A percentile compares a stretch with the other conserved stretches of the same genome.
These are phyloP conservation scores for Schlechtendalia chinensis DNA, from an alignment of 1,140 invertebrate genomes.

Conservation along the genomic window DNA sequence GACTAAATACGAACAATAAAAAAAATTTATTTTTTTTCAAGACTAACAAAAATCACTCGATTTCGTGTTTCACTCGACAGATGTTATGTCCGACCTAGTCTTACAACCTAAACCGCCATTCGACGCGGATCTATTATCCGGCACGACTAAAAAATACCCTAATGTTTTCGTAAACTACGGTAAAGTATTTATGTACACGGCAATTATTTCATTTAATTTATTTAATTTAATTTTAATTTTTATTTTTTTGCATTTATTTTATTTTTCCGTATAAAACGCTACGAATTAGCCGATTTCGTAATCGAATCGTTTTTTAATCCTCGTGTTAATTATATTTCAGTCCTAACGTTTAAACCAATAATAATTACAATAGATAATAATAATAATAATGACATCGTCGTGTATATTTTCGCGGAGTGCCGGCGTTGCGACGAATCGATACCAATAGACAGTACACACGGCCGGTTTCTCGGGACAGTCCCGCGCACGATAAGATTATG, in stretches of 20 bases:
- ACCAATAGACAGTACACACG: no score
- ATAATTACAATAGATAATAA: background rate
- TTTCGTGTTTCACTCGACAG: background rate
- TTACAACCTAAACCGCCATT: no score
- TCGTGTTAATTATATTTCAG: conserved; percentile 15
- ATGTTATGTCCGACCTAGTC: no score
- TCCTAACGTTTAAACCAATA: conserved; percentile 9
- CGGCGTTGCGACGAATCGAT: no score
- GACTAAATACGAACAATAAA: background rate
- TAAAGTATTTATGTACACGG: conserved; percentile 19
- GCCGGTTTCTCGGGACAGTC: no score
- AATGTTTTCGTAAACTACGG: background rate
- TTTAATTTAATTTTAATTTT: background rate
- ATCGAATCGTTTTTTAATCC: conserved; percentile 22
- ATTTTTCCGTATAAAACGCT: conserved; percentile 40
- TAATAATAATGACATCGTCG: no score
- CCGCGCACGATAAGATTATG: no score
- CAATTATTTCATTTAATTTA: background rate
- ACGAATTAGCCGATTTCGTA: conserved; percentile 31
- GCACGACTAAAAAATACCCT: background rate
- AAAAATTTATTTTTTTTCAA: background rate
- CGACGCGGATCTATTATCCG: no score
- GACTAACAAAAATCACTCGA: background rate
- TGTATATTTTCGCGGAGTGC: no score
- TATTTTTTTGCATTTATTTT: background rate